phyloP scores from a whole-genome alignment of 2,113 vertebrate genomes.

The Centropus unirufus region DNA sequence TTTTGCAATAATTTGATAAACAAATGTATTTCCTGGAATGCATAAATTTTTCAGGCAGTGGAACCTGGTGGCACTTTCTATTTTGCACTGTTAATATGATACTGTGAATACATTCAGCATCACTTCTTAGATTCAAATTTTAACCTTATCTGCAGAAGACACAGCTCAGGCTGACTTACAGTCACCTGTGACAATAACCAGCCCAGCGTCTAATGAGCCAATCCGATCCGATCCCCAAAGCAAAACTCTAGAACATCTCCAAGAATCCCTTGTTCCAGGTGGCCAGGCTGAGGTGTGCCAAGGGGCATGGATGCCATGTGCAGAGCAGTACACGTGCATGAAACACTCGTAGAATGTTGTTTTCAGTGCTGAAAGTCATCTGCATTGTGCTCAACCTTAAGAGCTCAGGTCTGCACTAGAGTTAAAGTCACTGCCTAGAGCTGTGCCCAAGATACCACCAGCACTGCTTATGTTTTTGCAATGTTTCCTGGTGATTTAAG shows the following conservation, averaged over 20 bases:
- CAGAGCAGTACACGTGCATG: not conserved
- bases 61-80: not conserved
- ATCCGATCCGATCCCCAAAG: not conserved
- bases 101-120: not conserved
- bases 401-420: not conserved
- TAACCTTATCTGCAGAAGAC: not conserved
- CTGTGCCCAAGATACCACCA: not conserved
- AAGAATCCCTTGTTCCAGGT: accelerated
- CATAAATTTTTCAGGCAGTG: not conserved
- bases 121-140: not conserved
- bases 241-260: not conserved
- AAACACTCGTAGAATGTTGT: not conserved
- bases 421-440: not conserved
- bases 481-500: not conserved
- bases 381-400: accelerated
- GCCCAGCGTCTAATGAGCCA: not conserved
- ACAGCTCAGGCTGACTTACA: not conserved
- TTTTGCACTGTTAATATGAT: not conserved
- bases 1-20: not conserved
- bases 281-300: accelerated
- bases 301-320: accelerated
- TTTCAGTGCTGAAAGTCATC: not conserved
- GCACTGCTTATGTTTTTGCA: not conserved
- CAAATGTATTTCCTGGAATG: not conserved
- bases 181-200: not conserved